These are phyloP conservation scores for Erebia palarica DNA, from an alignment of 2,888 invertebrate genomes.

Conservation along the genomic window DNA sequence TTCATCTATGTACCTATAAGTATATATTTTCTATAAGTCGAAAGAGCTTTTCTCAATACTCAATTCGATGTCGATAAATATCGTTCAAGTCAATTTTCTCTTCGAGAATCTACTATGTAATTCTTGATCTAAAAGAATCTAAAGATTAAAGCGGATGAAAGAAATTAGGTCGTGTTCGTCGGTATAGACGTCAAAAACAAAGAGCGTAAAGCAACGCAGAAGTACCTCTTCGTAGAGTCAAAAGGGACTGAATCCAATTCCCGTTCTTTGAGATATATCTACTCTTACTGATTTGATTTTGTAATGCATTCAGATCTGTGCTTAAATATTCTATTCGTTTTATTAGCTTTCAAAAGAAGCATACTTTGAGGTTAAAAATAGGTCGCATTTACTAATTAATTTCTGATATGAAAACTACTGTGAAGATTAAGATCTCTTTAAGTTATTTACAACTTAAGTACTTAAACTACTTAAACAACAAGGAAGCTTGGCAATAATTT, in stretches of 20 bases:
- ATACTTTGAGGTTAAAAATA: too few relatives aligned
- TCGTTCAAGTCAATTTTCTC: background rate
- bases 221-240: slow-evolving; percentile 6
- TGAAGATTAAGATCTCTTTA: too few relatives aligned
- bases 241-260: slow-evolving; percentile 1
- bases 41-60: background rate
- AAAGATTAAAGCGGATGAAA: slow-evolving; percentile 3
- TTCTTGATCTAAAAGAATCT: background rate
- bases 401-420: too few relatives aligned
- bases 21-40: background rate
- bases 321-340: background rate
- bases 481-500: too few relatives aligned
- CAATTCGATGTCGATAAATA: background rate
- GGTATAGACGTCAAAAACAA: slow-evolving; percentile 3
- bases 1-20: background rate
- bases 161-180: slow-evolving; percentile 12
- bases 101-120: background rate
- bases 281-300: background rate
- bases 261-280: slow-evolving; percentile 9
- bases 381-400: too few relatives aligned
- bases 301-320: slow-evolving; percentile 3
- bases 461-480: too few relatives aligned
- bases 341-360: background rate
- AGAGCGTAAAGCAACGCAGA: background rate
- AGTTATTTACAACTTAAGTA: too few relatives aligned